Evolutionary conservation across 2,113 vertebrate genomes (phyloP).

Genomic region (Brachirus orientalis): DNA sequence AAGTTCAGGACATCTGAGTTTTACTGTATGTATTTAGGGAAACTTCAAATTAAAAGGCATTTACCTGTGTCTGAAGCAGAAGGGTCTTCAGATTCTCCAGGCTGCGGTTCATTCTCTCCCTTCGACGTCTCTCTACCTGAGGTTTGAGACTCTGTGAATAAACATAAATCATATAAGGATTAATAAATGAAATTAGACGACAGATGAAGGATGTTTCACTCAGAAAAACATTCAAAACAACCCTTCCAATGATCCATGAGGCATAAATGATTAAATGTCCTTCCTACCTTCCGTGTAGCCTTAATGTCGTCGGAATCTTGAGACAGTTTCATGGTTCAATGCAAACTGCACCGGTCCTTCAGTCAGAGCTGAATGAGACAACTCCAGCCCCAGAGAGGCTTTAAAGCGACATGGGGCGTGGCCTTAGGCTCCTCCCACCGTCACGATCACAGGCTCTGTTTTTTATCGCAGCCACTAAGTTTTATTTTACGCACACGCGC

Average conservation of each 20-base stretch:
- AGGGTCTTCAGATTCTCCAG: slow-evolving; percentile 82
- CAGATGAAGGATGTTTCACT: neutral
- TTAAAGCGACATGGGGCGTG: slow-evolving; percentile 3
- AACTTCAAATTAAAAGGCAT: neutral
- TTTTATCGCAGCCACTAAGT: neutral
- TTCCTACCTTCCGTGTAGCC: slow-evolving; percentile 59
- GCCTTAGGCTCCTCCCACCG: slow-evolving; percentile 33
- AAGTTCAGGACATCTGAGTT: too few species aligned
- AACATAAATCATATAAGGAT: neutral
- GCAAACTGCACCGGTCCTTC: too few species aligned
- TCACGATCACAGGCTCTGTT: neutral
- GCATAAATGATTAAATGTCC: neutral
- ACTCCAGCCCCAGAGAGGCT: neutral
- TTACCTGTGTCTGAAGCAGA: slow-evolving; percentile 82
- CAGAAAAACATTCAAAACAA: too few species aligned
- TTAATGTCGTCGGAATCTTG: slow-evolving; percentile 41
- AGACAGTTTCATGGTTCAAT: slow-evolving; percentile 47
- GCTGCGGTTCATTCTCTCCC: slow-evolving; percentile 87
- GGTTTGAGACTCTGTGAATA: slow-evolving; percentile 83
- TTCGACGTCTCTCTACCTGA: slow-evolving; percentile 84
- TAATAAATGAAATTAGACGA: neutral
- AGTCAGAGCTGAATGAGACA: neutral
- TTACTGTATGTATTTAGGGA: too few species aligned
- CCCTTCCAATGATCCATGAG: neutral
- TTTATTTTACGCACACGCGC: neutral